These are phyloP conservation scores for Pecten maximus DNA, from an alignment of 2,888 invertebrate genomes.

Conservation along the genomic window DNA sequence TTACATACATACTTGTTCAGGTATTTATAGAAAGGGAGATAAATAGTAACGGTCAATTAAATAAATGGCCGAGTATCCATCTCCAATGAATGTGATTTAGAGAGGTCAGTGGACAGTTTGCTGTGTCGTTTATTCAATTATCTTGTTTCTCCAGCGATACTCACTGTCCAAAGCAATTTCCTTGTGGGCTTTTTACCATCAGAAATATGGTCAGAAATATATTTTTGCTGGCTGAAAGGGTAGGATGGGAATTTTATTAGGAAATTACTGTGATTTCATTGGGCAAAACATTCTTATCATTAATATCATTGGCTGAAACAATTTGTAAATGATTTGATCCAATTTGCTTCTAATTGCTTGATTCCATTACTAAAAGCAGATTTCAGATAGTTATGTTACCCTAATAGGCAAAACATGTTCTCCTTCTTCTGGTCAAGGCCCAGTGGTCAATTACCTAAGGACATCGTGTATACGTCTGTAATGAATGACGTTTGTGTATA, in stretches of 20 bases:
- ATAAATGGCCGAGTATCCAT: background rate
- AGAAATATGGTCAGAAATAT: background rate
- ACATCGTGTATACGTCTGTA: background rate
- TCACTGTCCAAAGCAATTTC: constrained; percentile 17
- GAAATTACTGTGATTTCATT: background rate
- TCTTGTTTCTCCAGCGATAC: background rate
- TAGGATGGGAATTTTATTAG: background rate
- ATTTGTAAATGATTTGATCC: background rate
- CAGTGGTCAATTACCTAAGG: background rate
- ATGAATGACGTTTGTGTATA: background rate
- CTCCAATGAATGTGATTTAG: background rate
- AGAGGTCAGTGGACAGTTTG: background rate
- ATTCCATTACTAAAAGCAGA: background rate
- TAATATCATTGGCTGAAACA: constrained; percentile 15
- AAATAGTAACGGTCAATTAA: background rate
- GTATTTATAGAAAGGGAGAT: background rate
- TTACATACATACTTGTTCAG: background rate
- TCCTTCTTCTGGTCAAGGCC: background rate
- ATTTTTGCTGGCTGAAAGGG: background rate
- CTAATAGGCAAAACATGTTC: background rate
- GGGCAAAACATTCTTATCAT: background rate
- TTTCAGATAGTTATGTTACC: background rate
- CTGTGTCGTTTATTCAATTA: background rate
- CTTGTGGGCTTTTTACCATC: constrained; percentile 1
- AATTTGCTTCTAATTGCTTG: background rate